These are phyloP conservation scores for Epirrhoe alternata DNA, from an alignment of 2,888 invertebrate genomes.

Conservation along the genomic window DNA sequence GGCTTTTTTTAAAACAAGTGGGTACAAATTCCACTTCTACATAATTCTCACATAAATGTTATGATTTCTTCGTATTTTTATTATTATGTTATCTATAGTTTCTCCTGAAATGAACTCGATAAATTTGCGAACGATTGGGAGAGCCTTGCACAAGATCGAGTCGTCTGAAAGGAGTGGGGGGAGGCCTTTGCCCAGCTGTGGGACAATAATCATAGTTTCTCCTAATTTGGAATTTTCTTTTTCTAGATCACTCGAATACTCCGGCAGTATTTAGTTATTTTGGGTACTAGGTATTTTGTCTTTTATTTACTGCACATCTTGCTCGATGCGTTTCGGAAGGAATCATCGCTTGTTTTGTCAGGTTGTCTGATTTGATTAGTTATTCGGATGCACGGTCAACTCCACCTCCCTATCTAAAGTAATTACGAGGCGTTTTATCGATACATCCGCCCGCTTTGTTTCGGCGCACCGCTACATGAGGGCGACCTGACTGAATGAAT, in stretches of 20 bases:
- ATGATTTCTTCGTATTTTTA: background rate
- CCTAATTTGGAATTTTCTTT: too few relatives aligned
- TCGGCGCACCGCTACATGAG: conserved; percentile 61
- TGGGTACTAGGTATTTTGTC: too few relatives aligned
- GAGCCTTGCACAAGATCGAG: too few relatives aligned
- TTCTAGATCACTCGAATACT: too few relatives aligned
- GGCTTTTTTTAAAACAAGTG: conserved; percentile 26
- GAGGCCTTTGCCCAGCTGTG: too few relatives aligned
- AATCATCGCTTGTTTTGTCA: conserved; percentile 1
- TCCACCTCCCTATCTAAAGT: conserved; percentile 39
- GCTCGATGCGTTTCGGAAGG: background rate
- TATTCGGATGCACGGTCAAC: conserved; percentile 30
- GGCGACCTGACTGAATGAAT: conserved; percentile 74
- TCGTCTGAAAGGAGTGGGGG: too few relatives aligned
- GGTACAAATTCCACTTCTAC: conserved; percentile 1
- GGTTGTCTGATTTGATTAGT: conserved; percentile 21
- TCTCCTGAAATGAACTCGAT: too few relatives aligned
- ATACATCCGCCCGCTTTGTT: conserved; percentile 60
- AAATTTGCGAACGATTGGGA: too few relatives aligned
- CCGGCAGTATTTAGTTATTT: too few relatives aligned
- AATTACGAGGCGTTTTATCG: conserved; percentile 44
- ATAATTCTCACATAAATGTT: background rate
- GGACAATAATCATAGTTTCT: too few relatives aligned
- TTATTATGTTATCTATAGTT: background rate
- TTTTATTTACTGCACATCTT: background rate